Conservation (phyloP, 1,140 invertebrate species). For the Bombus impatiens region DNA sequence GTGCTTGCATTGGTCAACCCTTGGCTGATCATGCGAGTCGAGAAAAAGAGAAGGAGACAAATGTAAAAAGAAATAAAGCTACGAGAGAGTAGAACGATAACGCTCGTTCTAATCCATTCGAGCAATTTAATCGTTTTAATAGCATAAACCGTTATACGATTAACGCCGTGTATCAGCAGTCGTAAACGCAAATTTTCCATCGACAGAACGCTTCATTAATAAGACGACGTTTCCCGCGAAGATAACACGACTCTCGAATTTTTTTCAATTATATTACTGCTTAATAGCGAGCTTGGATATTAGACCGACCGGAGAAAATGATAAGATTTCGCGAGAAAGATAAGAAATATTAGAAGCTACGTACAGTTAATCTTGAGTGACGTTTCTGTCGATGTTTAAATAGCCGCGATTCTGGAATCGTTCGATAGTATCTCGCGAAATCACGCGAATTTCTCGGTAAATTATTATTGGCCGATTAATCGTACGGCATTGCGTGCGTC, state of each 20-base stretch:
- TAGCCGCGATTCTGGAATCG: background rate
- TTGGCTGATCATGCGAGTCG: no score
- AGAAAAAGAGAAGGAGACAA: background rate
- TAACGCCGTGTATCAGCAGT: background rate
- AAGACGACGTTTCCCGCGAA: background rate
- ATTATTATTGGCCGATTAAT: background rate
- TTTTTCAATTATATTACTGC: background rate
- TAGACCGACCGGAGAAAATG: background rate
- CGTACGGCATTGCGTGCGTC: background rate
- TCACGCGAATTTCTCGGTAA: background rate
- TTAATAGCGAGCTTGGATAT: background rate
- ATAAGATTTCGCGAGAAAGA: background rate
- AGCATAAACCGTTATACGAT: constrained; percentile 17
- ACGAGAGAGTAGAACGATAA: background rate
- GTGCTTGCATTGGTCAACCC: background rate
- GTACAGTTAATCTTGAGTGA: background rate
- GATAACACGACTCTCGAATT: background rate
- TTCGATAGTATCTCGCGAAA: background rate
- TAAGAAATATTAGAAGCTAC: background rate
- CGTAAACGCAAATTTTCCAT: constrained; percentile 3
- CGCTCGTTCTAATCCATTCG: constrained; percentile 8
- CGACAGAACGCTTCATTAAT: constrained; percentile 14
- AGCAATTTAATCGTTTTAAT: constrained; percentile 30
- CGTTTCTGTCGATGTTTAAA: background rate
- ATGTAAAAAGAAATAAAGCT: background rate